Base-by-base conservation (phyloP, 2,113 vertebrate species). In the Barbus barbus region DNA sequence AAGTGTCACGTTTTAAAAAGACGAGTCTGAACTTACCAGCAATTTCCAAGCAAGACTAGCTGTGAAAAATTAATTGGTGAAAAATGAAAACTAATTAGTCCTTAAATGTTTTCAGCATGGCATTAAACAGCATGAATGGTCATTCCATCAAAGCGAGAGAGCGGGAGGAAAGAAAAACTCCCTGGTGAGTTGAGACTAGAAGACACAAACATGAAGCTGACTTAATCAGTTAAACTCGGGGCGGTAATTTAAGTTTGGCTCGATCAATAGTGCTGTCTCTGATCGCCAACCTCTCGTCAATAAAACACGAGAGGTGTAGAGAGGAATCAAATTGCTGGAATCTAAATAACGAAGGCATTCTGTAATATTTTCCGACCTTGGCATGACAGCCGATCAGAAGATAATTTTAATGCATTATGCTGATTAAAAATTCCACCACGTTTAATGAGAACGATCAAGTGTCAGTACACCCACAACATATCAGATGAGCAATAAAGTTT, bases 151-250 rank as follows among this genome's bases (percentile, higher is more conserved):
- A 60, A 22, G 13, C 3, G 4, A 24, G 46, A 24, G 18, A 65
- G 44, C 38, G 36, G 36, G 81, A 83, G 31, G 20, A 83, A 38
- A 24, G 9, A 36, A 69, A 38, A 69, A 36, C 20, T 44, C 74
- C 81, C 13, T 46, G 22, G 33, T 31, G 67, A 79, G 74, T 12
- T 72, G 51, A 56, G 4, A 33, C 38, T 36, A 81, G 44, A 73
- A 61, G 83, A 82, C 63, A 56, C 73, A 87, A 84, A 82, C 86
- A 87, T 63, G 73, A 53, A 81, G 73, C 78, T 73, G 26, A 72
- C 74, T 82, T 84, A 87, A 87, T 87, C 61, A 82, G 83, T 83
- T 84, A 48, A 73, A 80, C 53, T 73, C 48, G 26, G 33, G 41
- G 51, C 18, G 56, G 77, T 56, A 81, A 87, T 82, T 74, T 60